Evolutionary conservation across 1,140 invertebrate species (phyloP).

Genomic region (Calliphora vicina): DNA sequence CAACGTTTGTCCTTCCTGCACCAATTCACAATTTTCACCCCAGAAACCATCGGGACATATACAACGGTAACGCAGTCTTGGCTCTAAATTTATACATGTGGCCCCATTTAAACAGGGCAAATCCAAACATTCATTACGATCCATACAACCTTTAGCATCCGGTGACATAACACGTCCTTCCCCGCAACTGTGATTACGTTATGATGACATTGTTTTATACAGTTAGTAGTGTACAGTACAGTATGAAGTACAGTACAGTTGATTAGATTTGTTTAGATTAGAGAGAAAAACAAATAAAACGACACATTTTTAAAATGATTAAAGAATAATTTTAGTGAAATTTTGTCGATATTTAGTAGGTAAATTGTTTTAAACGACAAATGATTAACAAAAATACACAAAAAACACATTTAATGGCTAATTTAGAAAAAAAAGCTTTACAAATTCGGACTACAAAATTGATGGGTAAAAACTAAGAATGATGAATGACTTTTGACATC

Average conservation of each 20-base stretch:
- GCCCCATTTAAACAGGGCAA: conserved; percentile 91
- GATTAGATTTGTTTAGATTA: background rate
- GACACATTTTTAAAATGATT: background rate
- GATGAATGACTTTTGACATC: too few species aligned
- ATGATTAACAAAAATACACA: too few species aligned
- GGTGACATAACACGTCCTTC: conserved; percentile 87
- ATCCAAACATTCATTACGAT: conserved; percentile 93
- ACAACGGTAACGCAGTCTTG: conserved; percentile 81
- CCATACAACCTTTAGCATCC: conserved; percentile 89
- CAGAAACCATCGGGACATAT: conserved; percentile 90
- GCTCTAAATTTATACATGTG: conserved; percentile 88
- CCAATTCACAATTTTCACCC: conserved; percentile 92
- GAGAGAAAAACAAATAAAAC: background rate
- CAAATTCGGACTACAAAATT: too few species aligned
- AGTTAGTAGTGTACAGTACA: background rate
- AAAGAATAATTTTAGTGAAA: background rate
- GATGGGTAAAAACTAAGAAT: too few species aligned
- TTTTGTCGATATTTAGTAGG: background rate
- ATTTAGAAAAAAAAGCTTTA: too few species aligned
- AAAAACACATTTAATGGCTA: too few species aligned
- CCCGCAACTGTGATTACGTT: conserved; percentile 75
- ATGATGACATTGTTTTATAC: background rate
- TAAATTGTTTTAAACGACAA: too few species aligned
- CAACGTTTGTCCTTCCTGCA: conserved; percentile 90
- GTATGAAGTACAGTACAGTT: too few species aligned